These are phyloP conservation scores for Phenacoccus solenopsis DNA, from an alignment of 1,140 invertebrate genomes.

Conservation along the genomic window DNA sequence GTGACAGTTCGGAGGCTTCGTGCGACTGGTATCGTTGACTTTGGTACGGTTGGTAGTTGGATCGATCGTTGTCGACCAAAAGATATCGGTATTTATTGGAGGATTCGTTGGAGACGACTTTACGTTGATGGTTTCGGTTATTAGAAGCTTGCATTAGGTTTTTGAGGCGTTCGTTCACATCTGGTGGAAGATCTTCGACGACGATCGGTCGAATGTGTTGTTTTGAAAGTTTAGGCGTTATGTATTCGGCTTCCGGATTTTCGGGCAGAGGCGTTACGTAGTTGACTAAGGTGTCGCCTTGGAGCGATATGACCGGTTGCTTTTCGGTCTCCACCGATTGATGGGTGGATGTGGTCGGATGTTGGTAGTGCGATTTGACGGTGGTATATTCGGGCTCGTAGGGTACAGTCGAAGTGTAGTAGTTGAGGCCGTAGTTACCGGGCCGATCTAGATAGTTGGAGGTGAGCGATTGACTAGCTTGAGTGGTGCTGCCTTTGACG, in stretches of 20 bases:
- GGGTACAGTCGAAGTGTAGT: background rate
- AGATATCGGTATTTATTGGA: background rate
- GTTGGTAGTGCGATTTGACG: background rate
- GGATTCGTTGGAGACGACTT: background rate
- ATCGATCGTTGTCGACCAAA: background rate
- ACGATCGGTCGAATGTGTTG: slow-evolving; percentile 4
- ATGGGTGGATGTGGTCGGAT: background rate
- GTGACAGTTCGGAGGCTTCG: slow-evolving; percentile 4
- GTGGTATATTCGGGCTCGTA: background rate
- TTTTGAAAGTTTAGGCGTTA: slow-evolving; percentile 27
- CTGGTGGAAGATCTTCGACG: slow-evolving; percentile 5
- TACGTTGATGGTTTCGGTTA: background rate
- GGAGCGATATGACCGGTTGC: slow-evolving; percentile 17
- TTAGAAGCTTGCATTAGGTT: background rate
- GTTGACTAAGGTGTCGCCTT: slow-evolving; percentile 39
- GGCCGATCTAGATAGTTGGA: background rate
- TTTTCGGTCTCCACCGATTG: background rate
- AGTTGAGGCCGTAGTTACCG: background rate
- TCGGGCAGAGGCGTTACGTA: slow-evolving; percentile 37
- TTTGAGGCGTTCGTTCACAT: slow-evolving; percentile 1
- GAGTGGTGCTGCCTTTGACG: background rate
- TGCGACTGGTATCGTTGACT: slow-evolving; percentile 5
- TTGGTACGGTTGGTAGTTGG: background rate
- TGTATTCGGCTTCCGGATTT: slow-evolving; percentile 40
- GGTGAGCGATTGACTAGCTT: background rate